Evolutionary conservation across 2,113 vertebrate species (phyloP).

Genomic region (Tor tambroides): DNA sequence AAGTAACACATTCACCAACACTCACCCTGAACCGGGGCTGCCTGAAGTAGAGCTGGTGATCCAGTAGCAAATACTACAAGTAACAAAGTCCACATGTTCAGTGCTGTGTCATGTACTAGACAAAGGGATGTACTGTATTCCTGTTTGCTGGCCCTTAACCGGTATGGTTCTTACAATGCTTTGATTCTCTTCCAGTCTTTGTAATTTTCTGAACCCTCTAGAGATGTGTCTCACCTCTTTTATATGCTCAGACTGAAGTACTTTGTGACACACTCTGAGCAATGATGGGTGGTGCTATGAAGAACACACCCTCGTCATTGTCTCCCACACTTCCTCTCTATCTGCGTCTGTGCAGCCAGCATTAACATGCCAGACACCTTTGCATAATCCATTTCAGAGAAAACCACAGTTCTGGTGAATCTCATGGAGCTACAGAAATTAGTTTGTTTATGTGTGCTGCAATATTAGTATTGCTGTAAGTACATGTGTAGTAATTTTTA

Average conservation of each 20-base stretch:
- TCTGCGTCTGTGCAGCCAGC: neutral
- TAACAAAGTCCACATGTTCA: constrained; percentile 54
- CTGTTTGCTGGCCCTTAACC: neutral
- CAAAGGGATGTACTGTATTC: neutral
- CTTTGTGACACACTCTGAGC: constrained; percentile 43
- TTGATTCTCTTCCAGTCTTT: neutral
- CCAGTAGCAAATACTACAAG: constrained; percentile 31
- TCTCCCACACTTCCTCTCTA: constrained; percentile 36
- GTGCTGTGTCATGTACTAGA: neutral
- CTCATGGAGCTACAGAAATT: neutral
- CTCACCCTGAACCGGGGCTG: constrained; percentile 52
- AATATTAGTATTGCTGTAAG: neutral
- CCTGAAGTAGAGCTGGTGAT: constrained; percentile 42
- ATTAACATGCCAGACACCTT: neutral
- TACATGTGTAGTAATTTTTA: neutral
- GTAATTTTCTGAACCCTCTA: neutral
- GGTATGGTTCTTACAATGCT: neutral
- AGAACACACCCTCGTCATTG: constrained; percentile 45
- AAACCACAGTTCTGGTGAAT: neutral
- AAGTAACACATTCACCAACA: constrained; percentile 31
- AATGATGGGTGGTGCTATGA: constrained; percentile 46
- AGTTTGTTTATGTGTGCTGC: neutral
- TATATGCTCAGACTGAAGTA: constrained; percentile 48
- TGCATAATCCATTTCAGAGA: neutral
- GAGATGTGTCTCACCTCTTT: constrained; percentile 38